Evolutionary conservation across 2,888 invertebrate genomes (phyloP).

Genomic region (Automeris io): DNA sequence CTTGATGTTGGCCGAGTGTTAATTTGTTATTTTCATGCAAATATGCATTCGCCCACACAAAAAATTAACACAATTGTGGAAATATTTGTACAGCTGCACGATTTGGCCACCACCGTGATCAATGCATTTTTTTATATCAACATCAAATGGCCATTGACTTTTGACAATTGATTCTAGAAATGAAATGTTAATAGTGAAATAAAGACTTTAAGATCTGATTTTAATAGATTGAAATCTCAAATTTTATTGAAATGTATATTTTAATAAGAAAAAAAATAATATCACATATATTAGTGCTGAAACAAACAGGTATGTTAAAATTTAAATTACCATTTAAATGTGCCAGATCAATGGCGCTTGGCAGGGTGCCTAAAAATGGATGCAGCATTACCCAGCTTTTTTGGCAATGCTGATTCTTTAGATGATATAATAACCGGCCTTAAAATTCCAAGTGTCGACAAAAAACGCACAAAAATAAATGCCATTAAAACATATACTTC

Average conservation of each 20-base stretch:
- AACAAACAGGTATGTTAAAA: too few species aligned
- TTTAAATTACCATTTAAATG: too few species aligned
- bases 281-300: not conserved
- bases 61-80: constrained; percentile 30
- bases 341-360: too few species aligned
- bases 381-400: too few species aligned
- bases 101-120: constrained; percentile 26
- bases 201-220: not conserved
- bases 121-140: constrained; percentile 49
- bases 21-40: constrained; percentile 55
- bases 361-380: too few species aligned
- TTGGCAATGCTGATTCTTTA: too few species aligned
- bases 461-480: too few species aligned
- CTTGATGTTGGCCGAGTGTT: constrained; percentile 51
- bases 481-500: too few species aligned
- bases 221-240: not conserved
- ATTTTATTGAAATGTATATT: not conserved
- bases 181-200: not conserved
- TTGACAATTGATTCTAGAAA: not conserved
- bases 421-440: too few species aligned
- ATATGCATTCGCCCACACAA: constrained; percentile 61
- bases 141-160: constrained; percentile 1
- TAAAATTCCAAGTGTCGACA: too few species aligned
- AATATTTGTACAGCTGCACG: constrained; percentile 61
- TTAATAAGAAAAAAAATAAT: not conserved